A percentile compares a stretch with the other conserved stretches of the same genome.
These are phyloP conservation scores for Himalopsyche anomala DNA, from an alignment of 2,888 invertebrate species.

Conservation along the genomic window DNA sequence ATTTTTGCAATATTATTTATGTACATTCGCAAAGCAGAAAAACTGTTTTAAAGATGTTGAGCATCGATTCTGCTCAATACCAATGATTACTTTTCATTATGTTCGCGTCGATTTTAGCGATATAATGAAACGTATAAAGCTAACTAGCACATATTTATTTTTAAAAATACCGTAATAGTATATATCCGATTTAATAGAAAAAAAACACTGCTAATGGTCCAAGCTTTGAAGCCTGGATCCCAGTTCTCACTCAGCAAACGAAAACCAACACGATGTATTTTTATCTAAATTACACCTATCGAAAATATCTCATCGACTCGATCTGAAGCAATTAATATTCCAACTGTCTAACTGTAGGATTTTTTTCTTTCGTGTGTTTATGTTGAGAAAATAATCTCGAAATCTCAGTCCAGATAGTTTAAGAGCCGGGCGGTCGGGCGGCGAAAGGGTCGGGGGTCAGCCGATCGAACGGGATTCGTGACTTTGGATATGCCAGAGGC, in stretches of 20 bases:
- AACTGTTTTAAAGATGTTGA: too few species aligned
- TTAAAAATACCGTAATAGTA: too few species aligned
- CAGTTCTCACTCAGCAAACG: neutral
- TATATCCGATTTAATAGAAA: too few species aligned
- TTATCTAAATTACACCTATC: slow-evolving; percentile 43
- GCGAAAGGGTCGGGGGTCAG: slow-evolving; percentile 31
- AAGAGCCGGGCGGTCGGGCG: slow-evolving; percentile 26
- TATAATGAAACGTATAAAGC: too few species aligned
- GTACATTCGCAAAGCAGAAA: too few species aligned
- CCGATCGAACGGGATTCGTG: slow-evolving; percentile 41
- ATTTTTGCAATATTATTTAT: too few species aligned
- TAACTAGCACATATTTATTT: too few species aligned
- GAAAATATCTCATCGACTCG: slow-evolving; percentile 25
- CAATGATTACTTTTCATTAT: too few species aligned
- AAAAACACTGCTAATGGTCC: too few species aligned
- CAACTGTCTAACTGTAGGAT: slow-evolving; percentile 37
- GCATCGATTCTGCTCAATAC: too few species aligned
- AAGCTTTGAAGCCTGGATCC: neutral
- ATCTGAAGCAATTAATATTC: slow-evolving; percentile 40
- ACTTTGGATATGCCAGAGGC: slow-evolving; percentile 13
- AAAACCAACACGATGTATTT: slow-evolving; percentile 31
- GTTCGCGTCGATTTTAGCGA: too few species aligned
- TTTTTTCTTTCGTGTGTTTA: slow-evolving; percentile 1
- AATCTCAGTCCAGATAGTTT: slow-evolving; percentile 38
- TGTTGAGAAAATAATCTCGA: slow-evolving; percentile 24